Evolutionary conservation across 2,888 invertebrate species (phyloP), one percentile per base, ranked within the genome.

Genomic region (Thymelicus lineola): DNA sequence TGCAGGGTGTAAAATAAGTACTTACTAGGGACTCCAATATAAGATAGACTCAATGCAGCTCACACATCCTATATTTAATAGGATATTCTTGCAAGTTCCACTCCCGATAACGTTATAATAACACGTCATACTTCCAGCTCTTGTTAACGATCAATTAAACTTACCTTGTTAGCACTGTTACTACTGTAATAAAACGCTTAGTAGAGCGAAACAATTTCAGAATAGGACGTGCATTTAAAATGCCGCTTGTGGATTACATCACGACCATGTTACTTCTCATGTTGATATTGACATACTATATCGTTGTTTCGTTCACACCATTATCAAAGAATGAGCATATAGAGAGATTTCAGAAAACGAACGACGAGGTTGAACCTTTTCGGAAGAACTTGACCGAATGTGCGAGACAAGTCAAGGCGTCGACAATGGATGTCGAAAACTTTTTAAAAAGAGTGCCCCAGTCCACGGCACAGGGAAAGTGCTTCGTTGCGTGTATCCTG

Each of bases 401-500:
- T 76, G 90, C 91, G 20, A 82, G 84, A 0, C 90, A 93, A 80
- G 91, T 90, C 0, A 88, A 85, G 76, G 93, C 93, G 0, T 82
- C 87, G 0, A 86, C 82, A 84, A 78, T 75, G 0, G 93, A 92
- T 55, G 86, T 93, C 0, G 92, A 93, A 71, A 81, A 85, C 45
- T 93, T 93, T 67, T 74, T 93, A 10, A 91, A 92, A 74, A 79
- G 90, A 61, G 80, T 91, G 48, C 93, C 93, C 0, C 92, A 91
- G 60, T 76, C 82, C 0, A 81, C 87, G 0, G 74, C 83, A 75
- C 83, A 90, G 73, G 93, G 93, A 0, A 92, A 93, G 81, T 93
- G 93, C 62, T 90, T 93, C 71, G 93, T 93, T 1, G 93, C 93
- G 0, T 93, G 93, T 70, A 91, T 93, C 45, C 72, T 93, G 1